Conservation (phyloP, 2,113 vertebrate genomes). For the Gymnarchus niloticus region DNA sequence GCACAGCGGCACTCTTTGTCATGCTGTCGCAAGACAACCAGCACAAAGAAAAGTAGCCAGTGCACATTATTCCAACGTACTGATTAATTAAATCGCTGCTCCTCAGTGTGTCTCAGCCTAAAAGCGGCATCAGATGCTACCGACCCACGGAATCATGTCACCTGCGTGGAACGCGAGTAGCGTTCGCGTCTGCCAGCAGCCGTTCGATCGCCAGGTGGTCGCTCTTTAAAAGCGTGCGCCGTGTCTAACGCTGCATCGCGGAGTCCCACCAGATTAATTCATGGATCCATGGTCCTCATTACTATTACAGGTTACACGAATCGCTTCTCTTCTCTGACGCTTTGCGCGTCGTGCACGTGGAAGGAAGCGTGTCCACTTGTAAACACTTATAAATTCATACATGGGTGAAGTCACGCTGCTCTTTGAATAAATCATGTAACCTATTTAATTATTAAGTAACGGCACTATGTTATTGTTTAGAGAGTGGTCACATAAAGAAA, state of each 20-base stretch:
- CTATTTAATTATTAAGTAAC: conserved; percentile 7
- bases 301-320: not conserved
- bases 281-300: too few relatives aligned
- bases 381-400: conserved; percentile 4
- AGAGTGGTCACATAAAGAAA: not conserved
- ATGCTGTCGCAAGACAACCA: not conserved
- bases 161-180: too few relatives aligned
- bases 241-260: not conserved
- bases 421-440: conserved; percentile 14
- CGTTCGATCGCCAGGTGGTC: not conserved
- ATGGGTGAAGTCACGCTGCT: not conserved
- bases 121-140: too few relatives aligned
- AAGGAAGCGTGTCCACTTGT: not conserved
- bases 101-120: not conserved
- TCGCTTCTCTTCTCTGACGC: not conserved
- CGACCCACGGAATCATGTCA: too few relatives aligned
- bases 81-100: not conserved
- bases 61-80: not conserved
- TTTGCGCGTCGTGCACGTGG: not conserved
- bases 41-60: too few relatives aligned
- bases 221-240: not conserved
- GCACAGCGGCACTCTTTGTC: not conserved
- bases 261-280: too few relatives aligned
- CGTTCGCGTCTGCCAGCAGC: too few relatives aligned
- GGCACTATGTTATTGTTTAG: not conserved